Conservation (phyloP, 30 jellyfish, hydroid and myxozoan genomes). For the Sanderia malayensis region DNA sequence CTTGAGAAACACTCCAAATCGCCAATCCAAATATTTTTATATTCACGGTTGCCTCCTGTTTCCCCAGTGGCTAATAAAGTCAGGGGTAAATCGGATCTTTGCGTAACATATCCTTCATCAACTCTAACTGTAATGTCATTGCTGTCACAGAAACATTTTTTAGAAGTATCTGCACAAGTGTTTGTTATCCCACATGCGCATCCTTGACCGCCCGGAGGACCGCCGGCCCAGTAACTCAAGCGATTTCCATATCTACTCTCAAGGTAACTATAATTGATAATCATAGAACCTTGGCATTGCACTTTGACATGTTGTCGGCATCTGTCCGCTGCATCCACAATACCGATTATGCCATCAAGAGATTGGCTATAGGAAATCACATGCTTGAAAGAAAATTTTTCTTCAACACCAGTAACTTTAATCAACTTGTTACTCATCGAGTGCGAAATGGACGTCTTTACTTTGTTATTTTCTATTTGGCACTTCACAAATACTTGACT, state of each 20-base stretch:
- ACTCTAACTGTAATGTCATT: background rate
- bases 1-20: slow-evolving; percentile 2
- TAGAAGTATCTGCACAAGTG: background rate
- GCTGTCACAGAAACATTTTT: background rate
- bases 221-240: slow-evolving; percentile 7
- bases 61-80: background rate
- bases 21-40: background rate
- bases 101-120: background rate
- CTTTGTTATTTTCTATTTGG: background rate
- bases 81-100: background rate
- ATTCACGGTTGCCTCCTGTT: background rate
- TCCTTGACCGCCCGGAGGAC: background rate
- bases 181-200: background rate
- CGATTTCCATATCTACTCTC: background rate
- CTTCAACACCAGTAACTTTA: background rate
- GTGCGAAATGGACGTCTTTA: background rate
- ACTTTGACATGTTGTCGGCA: background rate
- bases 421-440: background rate
- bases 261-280: background rate
- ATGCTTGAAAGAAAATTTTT: background rate
- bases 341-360: background rate
- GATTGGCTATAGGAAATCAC: background rate
- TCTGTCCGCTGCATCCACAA: background rate
- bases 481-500: background rate
- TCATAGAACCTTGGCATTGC: background rate